Base-by-base conservation (phyloP, 1,140 invertebrate species). In the Plodia interpunctella region DNA sequence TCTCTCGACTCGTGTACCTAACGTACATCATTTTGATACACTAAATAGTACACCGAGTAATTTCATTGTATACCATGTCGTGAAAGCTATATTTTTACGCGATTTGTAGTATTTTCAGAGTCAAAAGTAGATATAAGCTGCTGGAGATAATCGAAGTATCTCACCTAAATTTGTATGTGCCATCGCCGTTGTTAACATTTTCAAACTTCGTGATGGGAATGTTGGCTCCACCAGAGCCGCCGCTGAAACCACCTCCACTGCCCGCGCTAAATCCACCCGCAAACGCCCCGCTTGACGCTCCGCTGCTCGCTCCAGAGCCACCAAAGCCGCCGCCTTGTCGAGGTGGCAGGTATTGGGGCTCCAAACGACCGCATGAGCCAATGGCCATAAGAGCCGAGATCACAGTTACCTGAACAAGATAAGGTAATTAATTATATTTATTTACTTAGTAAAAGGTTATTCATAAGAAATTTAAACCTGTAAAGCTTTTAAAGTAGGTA, bases 161-260 rank as follows among this genome's bases (percentile, higher is more conserved):
- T 65, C 71, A 88, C 87, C 76, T 87, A 67, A 81, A 92, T 59
- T 74, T 81, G 72, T 92, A 93, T 30, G 80, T 90, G 21, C 92
- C 92, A 63, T 92, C 91, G 5, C 89, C 90, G 57, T 91, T 91
- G 66, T 92, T 91, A 61, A 91, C 90, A 55, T 91, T 92, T 17
- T 91, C 87, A 64, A 90, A 91, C 58, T 85, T 82, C 3, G 90
- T 71, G 57, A 92, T 92, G 0, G 91, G 91, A 51, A 91, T 86
- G 55, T 88, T 67, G 18, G 77, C 62, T 25, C 70, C 62, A 52
- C 65, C 68, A 10, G 70, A 62, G 28, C 66, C 49, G 5, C 49
- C 53, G 0, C 62, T 53, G 25, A 62, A 62, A 0, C 52, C 74
- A 38, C 35, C 60, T 13, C 32, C 66, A 55, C 58, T 56, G 57